Evolutionary conservation across 2,888 invertebrate genomes (phyloP), one percentile per base, ranked within the genome.

Genomic region (Drosophila nr. medialis): DNA sequence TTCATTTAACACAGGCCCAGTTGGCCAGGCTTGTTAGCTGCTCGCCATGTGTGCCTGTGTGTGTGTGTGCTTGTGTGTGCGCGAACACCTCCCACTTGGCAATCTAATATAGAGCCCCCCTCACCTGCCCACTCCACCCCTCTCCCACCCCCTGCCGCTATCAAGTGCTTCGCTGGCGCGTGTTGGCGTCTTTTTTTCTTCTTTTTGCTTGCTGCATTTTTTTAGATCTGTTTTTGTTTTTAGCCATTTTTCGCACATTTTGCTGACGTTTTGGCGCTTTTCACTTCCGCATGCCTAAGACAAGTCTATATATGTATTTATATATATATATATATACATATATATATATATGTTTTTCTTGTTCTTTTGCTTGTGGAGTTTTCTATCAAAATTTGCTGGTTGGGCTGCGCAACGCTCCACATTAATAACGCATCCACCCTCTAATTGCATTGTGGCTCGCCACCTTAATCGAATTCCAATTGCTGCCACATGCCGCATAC

Each of bases 391-490:
- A 66, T 72, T 67, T 62, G 67, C 36, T 68, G 53, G 13, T 6
- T 42, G 38, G 24, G 61, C 56, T 45, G 27, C 60, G 65, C 49
- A 48, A 40, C 51, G 91, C 90, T 91, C 91, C 87, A 92, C 91
- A 92, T 91, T 91, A 92, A 91, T 92, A 92, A 92, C 91, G 92
- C 92, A 92, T 92, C 92, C 92, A 92, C 92, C 92, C 92, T 91
- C 92, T 92, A 92, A 92, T 92, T 92, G 92, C 91, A 86, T 90
- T 92, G 91, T 67, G 70, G 60, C 40, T 64, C 65, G 78, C 56
- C 63, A 78, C 83, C 80, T 86, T 86, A 84, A 86, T 86, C 87
- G 86, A 87, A 86, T 84, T 86, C 76, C 81, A 75, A 78, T 78
- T 78, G 75, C 77, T 69, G 70, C 60, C 24, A 13, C 61, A 65